phyloP scores from a whole-genome alignment of 2,113 vertebrate species.

The Phocoena sinus region DNA sequence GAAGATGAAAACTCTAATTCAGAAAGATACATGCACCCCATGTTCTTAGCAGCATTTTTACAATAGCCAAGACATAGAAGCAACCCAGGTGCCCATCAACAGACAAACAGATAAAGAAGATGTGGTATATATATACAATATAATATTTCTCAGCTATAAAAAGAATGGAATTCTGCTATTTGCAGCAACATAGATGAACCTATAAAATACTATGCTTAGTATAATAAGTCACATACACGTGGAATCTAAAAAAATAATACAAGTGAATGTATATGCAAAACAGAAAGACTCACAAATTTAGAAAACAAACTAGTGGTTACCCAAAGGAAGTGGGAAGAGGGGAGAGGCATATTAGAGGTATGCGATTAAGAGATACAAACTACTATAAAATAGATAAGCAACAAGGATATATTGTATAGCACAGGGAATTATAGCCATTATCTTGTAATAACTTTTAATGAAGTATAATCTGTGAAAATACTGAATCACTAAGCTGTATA shows the following conservation, averaged over 20 bases:
- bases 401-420: not conserved
- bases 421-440: not conserved
- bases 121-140: not conserved
- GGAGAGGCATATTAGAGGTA: not conserved
- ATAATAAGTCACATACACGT: not conserved
- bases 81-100: not conserved
- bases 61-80: not conserved
- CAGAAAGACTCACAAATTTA: not conserved
- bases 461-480: not conserved
- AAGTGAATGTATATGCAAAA: not conserved
- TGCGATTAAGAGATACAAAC: not conserved
- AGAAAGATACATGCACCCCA: not conserved
- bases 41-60: not conserved
- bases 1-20: not conserved
- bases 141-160: not conserved
- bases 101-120: not conserved
- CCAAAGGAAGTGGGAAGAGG: not conserved
- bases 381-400: not conserved
- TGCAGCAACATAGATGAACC: not conserved
- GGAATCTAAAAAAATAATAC: not conserved
- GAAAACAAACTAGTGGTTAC: not conserved
- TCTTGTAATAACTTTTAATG: not conserved
- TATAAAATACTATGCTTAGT: not conserved
- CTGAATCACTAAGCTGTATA: not conserved
- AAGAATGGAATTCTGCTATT: not conserved